Evolutionary conservation across 2,113 vertebrate species (phyloP), one percentile per base, ranked within the genome.

Genomic region (Gobius niger): DNA sequence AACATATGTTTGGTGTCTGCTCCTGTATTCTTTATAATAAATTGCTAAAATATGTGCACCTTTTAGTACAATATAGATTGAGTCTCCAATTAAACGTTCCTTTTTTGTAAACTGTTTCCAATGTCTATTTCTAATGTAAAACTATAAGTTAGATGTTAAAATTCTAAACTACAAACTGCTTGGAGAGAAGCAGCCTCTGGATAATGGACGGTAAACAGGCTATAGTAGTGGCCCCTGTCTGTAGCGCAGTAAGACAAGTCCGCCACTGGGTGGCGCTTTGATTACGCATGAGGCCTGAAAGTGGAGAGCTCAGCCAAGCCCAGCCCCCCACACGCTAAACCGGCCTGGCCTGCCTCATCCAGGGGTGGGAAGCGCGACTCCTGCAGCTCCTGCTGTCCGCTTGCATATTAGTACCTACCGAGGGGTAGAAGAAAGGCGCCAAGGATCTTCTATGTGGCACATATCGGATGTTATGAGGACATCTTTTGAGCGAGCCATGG

Each of bases 281-380:
- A 60, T 41, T 57, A 72, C 44, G 0, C 1, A 69, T 40, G 62
- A 60, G 73, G 63, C 60, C 72, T 57, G 7, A 85, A 72, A 76
- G 79, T 41, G 70, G 72, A 82, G 51, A 44, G 75, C 76, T 67
- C 62, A 41, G 70, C 44, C 40, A 6, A 74, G 82, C 87, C 84
- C 86, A 84, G 80, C 89, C 87, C 85, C 89, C 85, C 62, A 81
- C 81, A 77, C 70, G n/a, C 59, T 80, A 67, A 72, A 68, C 87
- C 81, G 73, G 83, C 85, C 84, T 82, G 81, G 61, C 77, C 79
- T 72, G 18, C 70, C 59, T 82, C 74, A 68, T 77, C 75, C 63
- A 63, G 72, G 67, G 76, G 74, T 82, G 81, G 81, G 73, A 79
- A 83, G 68, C 73, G 75, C 81, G 82, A 82, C 72, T 81, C 82